These are phyloP conservation scores for Tribolium castaneum DNA, from an alignment of 1,140 invertebrate species.

Conservation along the genomic window DNA sequence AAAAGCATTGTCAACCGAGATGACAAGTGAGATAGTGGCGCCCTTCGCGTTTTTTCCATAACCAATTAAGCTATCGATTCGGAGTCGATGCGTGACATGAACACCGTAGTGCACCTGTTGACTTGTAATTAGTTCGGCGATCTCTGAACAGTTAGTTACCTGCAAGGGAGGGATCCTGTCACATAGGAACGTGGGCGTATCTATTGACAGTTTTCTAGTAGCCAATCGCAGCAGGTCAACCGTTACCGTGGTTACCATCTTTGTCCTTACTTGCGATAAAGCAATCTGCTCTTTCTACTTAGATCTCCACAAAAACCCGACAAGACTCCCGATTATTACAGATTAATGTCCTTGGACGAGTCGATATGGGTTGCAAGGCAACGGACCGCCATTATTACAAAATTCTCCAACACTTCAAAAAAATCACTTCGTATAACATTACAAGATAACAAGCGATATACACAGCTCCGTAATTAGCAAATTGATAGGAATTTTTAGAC, in stretches of 20 bases:
- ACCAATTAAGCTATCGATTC: slow-evolving; percentile 14
- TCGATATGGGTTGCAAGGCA: slow-evolving; percentile 11
- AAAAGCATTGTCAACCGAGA: slow-evolving; percentile 41
- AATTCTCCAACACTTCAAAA: background rate
- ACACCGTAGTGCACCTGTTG: slow-evolving; percentile 40
- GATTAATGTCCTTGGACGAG: slow-evolving; percentile 27
- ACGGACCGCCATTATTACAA: background rate
- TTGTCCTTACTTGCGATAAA: slow-evolving; percentile 57
- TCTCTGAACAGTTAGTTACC: slow-evolving; percentile 29
- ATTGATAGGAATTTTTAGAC: slow-evolving; percentile 13
- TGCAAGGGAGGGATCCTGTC: slow-evolving; percentile 37
- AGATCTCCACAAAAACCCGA: slow-evolving; percentile 23
- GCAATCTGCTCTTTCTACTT: slow-evolving; percentile 43
- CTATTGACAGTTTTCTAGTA: slow-evolving; percentile 61
- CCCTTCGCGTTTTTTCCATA: background rate
- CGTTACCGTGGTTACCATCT: slow-evolving; percentile 59
- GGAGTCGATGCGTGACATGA: background rate
- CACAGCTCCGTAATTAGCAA: slow-evolving; percentile 34
- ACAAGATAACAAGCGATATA: slow-evolving; percentile 10
- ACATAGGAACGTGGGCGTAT: slow-evolving; percentile 53
- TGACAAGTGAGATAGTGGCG: slow-evolving; percentile 5
- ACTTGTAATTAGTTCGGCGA: slow-evolving; percentile 29
- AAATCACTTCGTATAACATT: slow-evolving; percentile 13
- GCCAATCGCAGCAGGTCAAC: slow-evolving; percentile 59
- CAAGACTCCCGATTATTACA: slow-evolving; percentile 25